phyloP scores from a whole-genome alignment of 2,797 vertebrate species.

The Scomberomorus guttatus region DNA sequence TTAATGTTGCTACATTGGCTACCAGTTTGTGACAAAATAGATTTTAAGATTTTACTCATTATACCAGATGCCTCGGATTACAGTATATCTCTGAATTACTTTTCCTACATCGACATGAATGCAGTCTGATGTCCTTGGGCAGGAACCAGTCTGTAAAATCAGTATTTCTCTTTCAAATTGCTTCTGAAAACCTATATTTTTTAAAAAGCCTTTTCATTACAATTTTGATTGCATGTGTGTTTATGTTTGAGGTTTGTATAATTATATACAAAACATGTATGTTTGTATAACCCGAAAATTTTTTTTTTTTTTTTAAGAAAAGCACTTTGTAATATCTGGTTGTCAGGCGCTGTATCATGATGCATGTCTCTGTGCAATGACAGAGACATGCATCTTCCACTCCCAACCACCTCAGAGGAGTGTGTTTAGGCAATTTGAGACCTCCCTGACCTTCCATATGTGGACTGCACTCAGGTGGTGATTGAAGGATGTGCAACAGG shows the following conservation, averaged over 20 bases:
- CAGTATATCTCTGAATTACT: too few species aligned
- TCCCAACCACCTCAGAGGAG: background rate
- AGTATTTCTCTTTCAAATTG: too few species aligned
- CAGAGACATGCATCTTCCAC: background rate
- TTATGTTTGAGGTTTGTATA: background rate
- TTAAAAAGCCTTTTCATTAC: background rate
- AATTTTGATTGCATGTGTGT: background rate
- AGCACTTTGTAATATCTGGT: background rate
- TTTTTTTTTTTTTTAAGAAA: too few species aligned
- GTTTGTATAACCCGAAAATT: background rate
- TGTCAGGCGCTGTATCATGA: background rate
- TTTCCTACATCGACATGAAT: too few species aligned
- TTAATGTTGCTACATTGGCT: background rate
- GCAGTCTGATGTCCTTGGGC: too few species aligned
- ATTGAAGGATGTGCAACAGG: constrained; percentile 22
- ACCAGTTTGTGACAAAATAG: background rate
- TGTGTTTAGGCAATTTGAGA: background rate
- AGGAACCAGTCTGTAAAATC: too few species aligned
- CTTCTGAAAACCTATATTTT: background rate
- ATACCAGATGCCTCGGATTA: too few species aligned
- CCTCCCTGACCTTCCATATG: constrained; percentile 17
- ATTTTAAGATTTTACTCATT: too few species aligned
- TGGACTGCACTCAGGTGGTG: constrained; percentile 10
- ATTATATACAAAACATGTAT: background rate
- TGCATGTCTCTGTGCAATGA: background rate